Conservation (phyloP, 2,888 invertebrate species). For the Caenorhabditis doughertyi region DNA sequence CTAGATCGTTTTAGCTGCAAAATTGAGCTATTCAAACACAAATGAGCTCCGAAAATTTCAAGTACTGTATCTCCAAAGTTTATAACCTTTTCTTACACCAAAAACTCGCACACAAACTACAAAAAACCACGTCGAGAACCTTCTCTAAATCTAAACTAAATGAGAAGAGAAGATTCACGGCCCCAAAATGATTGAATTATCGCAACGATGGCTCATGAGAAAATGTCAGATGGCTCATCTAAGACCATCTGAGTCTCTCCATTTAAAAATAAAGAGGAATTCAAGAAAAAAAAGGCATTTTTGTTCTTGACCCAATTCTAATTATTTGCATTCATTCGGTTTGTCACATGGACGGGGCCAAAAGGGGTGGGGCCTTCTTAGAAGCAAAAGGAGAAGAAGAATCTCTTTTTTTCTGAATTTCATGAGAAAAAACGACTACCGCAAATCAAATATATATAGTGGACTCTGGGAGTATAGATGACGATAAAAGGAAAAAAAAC, state of each 20-base stretch:
- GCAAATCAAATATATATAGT: constrained; percentile 42
- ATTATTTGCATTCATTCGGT: constrained; percentile 30
- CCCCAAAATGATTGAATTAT: constrained; percentile 40
- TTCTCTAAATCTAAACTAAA: constrained; percentile 15
- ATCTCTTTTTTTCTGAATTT: background rate
- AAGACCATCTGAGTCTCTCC: constrained; percentile 44
- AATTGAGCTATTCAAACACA: too few relatives aligned
- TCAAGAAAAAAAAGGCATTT: background rate
- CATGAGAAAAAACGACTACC: constrained; percentile 11
- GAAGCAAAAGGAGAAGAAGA: background rate
- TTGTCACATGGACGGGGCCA: constrained; percentile 25
- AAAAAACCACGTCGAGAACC: too few relatives aligned
- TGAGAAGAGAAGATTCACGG: background rate
- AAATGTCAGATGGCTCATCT: constrained; percentile 39
- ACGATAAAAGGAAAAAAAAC: constrained; percentile 9
- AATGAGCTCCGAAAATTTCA: too few relatives aligned
- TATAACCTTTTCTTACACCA: too few relatives aligned
- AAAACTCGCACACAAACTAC: too few relatives aligned
- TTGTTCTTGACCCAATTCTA: constrained; percentile 25
- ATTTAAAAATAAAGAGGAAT: background rate
- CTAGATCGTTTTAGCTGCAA: too few relatives aligned
- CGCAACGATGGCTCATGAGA: constrained; percentile 47
- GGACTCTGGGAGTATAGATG: background rate
- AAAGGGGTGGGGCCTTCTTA: constrained; percentile 22
- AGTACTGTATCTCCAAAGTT: too few relatives aligned